Conservation (phyloP, 2,797 vertebrate species). For the Coreius guichenoti region DNA sequence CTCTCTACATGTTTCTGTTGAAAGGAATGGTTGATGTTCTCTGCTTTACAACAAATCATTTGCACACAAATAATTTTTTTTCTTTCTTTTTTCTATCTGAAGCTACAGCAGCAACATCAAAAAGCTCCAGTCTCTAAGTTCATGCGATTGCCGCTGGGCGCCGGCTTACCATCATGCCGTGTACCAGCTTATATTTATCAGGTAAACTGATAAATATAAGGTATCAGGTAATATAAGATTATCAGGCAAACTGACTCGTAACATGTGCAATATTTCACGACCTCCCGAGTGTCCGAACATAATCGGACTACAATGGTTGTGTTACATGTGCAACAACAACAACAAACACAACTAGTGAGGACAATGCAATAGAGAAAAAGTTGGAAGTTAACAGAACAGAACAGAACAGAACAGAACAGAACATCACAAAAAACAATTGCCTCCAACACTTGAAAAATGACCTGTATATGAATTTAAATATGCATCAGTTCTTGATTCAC, state of each 20-base stretch:
- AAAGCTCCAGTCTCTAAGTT: neutral
- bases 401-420: too few relatives aligned
- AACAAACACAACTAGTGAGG: neutral
- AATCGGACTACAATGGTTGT: neutral
- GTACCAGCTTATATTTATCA: neutral
- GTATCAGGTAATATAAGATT: neutral
- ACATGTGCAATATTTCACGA: neutral
- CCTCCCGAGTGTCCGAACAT: neutral
- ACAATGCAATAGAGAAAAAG: neutral
- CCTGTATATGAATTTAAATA: neutral
- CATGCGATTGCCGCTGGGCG: neutral
- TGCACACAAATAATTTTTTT: too few relatives aligned
- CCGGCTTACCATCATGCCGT: accelerated
- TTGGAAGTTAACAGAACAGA: neutral
- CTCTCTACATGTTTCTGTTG: too few relatives aligned
- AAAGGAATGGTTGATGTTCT: too few relatives aligned
- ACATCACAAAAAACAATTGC: neutral
- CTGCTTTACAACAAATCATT: neutral
- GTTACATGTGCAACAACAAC: too few relatives aligned
- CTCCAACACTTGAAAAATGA: neutral
- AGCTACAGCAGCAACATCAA: too few relatives aligned
- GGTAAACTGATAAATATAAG: too few relatives aligned
- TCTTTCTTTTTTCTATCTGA: too few relatives aligned
- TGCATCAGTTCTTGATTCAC: neutral
- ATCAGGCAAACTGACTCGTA: neutral